Conservation (phyloP, 1,140 invertebrate species). For the Atta cephalotes region DNA sequence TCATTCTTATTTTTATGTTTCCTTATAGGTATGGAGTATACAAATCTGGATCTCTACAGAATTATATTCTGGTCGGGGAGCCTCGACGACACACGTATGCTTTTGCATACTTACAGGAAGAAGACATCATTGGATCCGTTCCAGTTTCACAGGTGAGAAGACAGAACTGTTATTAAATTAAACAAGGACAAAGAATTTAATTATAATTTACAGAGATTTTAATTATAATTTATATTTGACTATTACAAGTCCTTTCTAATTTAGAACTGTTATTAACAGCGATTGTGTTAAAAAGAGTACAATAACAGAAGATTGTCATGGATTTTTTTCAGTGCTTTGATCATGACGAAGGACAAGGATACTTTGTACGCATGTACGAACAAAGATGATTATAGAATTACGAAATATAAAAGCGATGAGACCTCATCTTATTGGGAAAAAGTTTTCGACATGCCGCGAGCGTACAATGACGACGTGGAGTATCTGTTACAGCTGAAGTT, state of each 20-base stretch:
- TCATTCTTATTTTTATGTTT: conserved; percentile 30
- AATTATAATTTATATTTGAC: too few species aligned
- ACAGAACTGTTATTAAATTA: neutral
- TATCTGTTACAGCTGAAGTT: conserved; percentile 93
- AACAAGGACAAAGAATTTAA: too few species aligned
- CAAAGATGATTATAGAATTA: conserved; percentile 87
- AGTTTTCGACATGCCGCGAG: conserved; percentile 87
- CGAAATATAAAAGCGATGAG: conserved; percentile 86
- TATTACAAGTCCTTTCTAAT: too few species aligned
- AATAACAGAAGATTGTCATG: conserved; percentile 44
- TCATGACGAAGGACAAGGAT: conserved; percentile 87
- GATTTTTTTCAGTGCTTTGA: conserved; percentile 88
- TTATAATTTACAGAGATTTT: too few species aligned
- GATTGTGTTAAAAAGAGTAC: conserved; percentile 73
- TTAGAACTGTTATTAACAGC: neutral
- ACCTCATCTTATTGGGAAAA: conserved; percentile 88
- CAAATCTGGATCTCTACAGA: conserved; percentile 90
- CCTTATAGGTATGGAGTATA: conserved; percentile 90
- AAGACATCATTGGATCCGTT: conserved; percentile 88
- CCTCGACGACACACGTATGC: conserved; percentile 91
- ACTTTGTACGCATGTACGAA: conserved; percentile 88
- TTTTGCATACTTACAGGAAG: conserved; percentile 88
- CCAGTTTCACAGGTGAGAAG: conserved; percentile 90
- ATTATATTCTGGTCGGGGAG: conserved; percentile 93
- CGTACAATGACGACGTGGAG: conserved; percentile 90